phyloP scores from a whole-genome alignment of 2,888 invertebrate species.

The Prosapia bicincta region DNA sequence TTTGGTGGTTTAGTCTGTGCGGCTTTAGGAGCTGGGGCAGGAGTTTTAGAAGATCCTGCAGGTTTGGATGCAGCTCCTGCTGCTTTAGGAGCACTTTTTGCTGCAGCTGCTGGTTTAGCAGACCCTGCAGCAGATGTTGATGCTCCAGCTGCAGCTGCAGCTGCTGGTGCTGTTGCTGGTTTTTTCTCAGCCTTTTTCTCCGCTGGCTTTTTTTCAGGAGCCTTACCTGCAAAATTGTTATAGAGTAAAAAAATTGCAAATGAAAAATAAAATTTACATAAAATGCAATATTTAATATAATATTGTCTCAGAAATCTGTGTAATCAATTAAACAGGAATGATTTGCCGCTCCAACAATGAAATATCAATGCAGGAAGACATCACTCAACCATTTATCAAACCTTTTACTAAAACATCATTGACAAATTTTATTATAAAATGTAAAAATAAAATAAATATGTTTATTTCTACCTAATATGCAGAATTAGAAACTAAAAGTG shows the following conservation, averaged over 20 bases:
- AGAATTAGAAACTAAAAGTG: no score
- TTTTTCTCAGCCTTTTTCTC: slow-evolving; percentile 57
- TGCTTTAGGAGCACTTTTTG: slow-evolving; percentile 33
- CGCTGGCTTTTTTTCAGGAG: slow-evolving; percentile 41
- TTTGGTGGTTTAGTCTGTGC: slow-evolving; percentile 36
- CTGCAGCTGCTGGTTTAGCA: slow-evolving; percentile 45
- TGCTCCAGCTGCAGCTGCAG: slow-evolving; percentile 41
- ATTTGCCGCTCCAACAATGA: background rate
- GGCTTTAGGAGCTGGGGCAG: slow-evolving; percentile 44
- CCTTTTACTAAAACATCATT: background rate
- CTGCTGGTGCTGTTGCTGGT: slow-evolving; percentile 47
- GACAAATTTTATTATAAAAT: no score
- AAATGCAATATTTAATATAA: background rate
- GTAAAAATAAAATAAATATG: no score
- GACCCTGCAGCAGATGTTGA: slow-evolving; percentile 43
- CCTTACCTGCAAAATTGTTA: slow-evolving; percentile 7
- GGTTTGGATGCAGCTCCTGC: slow-evolving; percentile 43
- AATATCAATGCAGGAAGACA: background rate
- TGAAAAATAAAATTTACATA: no score
- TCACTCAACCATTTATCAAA: background rate
- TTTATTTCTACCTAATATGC: no score
- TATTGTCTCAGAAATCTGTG: background rate
- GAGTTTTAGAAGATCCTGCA: slow-evolving; percentile 37
- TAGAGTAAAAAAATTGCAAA: no score
- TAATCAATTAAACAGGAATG: background rate